phyloP scores from a whole-genome alignment of 37 sponge, comb jelly and placozoan genomes.

The Geodia barretti region DNA sequence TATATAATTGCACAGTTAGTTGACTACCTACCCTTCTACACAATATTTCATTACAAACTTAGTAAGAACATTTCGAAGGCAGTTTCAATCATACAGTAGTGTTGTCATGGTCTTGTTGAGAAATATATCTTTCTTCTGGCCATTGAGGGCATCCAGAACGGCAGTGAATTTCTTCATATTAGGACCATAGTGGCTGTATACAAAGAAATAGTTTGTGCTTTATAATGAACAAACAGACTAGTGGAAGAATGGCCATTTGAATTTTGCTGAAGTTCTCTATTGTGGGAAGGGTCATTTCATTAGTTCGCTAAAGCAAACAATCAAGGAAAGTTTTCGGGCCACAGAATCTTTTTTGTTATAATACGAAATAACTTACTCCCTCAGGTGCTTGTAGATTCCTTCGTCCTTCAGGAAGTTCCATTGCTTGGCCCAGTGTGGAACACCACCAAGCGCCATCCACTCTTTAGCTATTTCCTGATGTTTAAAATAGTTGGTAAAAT shows the following conservation, averaged over 20 bases:
- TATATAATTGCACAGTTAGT: too few species aligned
- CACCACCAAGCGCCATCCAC: conserved; percentile 9
- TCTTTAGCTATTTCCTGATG: background rate
- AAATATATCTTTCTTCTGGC: background rate
- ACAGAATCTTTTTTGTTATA: too few species aligned
- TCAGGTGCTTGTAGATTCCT: background rate
- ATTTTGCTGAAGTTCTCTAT: too few species aligned
- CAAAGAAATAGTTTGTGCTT: background rate
- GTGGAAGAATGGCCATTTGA: too few species aligned
- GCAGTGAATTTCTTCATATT: conserved; percentile 9
- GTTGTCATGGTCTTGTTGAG: background rate
- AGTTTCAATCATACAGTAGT: background rate
- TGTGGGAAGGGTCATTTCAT: too few species aligned
- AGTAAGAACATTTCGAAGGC: background rate
- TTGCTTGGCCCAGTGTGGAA: conserved; percentile 21
- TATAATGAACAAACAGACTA: background rate
- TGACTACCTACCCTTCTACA: too few species aligned
- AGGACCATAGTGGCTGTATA: background rate
- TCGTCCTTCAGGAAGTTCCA: conserved; percentile 6
- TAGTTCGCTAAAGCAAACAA: too few species aligned
- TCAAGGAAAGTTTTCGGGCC: too few species aligned
- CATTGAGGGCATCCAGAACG: background rate
- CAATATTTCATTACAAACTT: too few species aligned
- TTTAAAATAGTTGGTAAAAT: background rate
- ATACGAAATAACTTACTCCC: background rate